These are phyloP conservation scores for Aspidapion aeneum DNA, from an alignment of 2,888 invertebrate genomes.

Conservation along the genomic window DNA sequence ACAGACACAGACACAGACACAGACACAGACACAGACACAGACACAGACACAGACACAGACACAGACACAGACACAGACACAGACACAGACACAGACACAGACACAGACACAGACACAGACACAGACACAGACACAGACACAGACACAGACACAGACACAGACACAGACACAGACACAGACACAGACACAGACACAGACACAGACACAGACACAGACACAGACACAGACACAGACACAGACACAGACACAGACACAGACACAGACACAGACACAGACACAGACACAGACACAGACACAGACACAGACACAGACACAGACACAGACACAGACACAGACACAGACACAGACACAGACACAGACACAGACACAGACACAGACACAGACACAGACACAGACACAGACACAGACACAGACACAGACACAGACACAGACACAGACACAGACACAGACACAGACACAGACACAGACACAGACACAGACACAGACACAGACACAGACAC, in stretches of 20 bases:
- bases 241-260: slow-evolving; percentile 7
- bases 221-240: slow-evolving; percentile 7
- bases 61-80: too few species aligned
- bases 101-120: slow-evolving; percentile 9
- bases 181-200: too few species aligned
- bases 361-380: slow-evolving; percentile 7
- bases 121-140: too few species aligned
- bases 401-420: slow-evolving; percentile 8
- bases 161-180: too few species aligned
- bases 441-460: slow-evolving; percentile 9
- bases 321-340: slow-evolving; percentile 10
- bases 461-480: slow-evolving; percentile 8
- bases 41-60: too few species aligned
- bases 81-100: too few species aligned
- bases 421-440: slow-evolving; percentile 8
- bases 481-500: slow-evolving; percentile 6
- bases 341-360: slow-evolving; percentile 10
- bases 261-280: slow-evolving; percentile 10
- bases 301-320: slow-evolving; percentile 10
- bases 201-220: slow-evolving; percentile 7
- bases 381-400: slow-evolving; percentile 8
- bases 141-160: too few species aligned
- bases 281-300: slow-evolving; percentile 9
- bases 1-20: slow-evolving; percentile 6
- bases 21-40: slow-evolving; percentile 9